Evolutionary conservation across 2,888 invertebrate genomes (phyloP), one percentile per base, ranked within the genome.

Genomic region (Napeogenes sylphis): DNA sequence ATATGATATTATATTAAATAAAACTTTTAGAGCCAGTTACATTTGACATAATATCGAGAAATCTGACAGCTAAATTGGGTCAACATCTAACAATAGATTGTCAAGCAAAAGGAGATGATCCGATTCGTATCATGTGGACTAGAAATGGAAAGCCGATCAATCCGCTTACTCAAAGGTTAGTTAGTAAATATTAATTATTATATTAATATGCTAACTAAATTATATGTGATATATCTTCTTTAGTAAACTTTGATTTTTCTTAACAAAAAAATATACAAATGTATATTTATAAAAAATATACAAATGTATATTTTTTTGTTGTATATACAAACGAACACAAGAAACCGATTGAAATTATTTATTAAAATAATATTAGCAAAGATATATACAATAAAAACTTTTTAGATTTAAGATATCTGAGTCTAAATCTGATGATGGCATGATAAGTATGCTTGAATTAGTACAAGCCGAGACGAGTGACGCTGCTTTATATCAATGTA

Each of bases 101-200:
- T 77, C 93, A 94, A 71, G 95, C 96, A 2, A 94, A 94, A 76
- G 97, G 97, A 4, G 97, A 97, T 79, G 94, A 94, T 75, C 97
- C 97, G 2, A 94, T 97, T 68, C 93, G 94, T 71, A 93, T 97
- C 53, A 92, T 93, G 75, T 97, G 97, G 97, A 94, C 93, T 14
- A 93, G 94, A 73, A 95, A 95, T 79, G 93, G 92, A 67, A 94
- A 94, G 68, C 92, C 94, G 53, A 91, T 95, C 62, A 94, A 95
- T 77, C 91, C 90, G 3, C 75, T 90, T 63, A 90, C 90, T 0
- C 91, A 91, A 65, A 85, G 91, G 91, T 91, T 72, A 56, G 64
- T 56, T 42, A 42, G 42, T 6, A 8, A 53, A 57, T 33, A n/a
- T 55, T 10, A 32, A 45, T 47, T 30, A 38, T 12, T 54, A 45